phyloP scores from a whole-genome alignment of 2,113 vertebrate genomes.

The Bubo bubo region DNA sequence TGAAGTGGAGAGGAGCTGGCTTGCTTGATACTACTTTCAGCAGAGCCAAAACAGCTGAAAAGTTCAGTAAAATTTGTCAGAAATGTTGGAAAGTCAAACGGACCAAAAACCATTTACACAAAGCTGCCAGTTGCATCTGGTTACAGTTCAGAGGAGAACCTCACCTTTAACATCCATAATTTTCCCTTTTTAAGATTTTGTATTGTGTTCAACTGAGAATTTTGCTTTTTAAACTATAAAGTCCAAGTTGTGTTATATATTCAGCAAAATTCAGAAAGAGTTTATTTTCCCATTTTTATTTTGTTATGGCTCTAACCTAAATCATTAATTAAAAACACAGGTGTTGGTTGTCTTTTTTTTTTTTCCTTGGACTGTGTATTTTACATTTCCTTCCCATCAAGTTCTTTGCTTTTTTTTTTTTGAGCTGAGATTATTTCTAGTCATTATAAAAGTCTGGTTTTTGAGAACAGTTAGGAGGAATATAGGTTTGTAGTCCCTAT shows the following conservation, averaged over 20 bases:
- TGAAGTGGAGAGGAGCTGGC: background rate
- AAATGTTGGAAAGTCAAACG: background rate
- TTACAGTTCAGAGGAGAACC: background rate
- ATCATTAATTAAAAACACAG: background rate
- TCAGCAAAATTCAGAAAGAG: background rate
- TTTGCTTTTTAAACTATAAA: background rate
- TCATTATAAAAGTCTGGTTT: background rate
- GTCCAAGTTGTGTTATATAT: background rate
- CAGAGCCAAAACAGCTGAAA: background rate
- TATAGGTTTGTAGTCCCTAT: background rate
- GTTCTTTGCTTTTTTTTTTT: background rate
- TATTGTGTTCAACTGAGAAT: background rate
- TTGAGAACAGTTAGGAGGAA: background rate
- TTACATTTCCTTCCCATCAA: background rate
- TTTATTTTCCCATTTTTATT: background rate
- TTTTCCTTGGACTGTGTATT: accelerated
- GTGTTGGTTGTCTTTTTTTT: background rate
- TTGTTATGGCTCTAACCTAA: background rate
- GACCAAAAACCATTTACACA: background rate
- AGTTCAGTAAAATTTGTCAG: background rate
- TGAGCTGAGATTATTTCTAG: background rate
- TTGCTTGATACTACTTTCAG: background rate
- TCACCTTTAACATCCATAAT: background rate
- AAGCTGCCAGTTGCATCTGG: background rate
- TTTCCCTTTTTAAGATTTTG: background rate